Evolutionary conservation across 2,797 vertebrate genomes (phyloP).

Genomic region (Megalops cyprinoides): DNA sequence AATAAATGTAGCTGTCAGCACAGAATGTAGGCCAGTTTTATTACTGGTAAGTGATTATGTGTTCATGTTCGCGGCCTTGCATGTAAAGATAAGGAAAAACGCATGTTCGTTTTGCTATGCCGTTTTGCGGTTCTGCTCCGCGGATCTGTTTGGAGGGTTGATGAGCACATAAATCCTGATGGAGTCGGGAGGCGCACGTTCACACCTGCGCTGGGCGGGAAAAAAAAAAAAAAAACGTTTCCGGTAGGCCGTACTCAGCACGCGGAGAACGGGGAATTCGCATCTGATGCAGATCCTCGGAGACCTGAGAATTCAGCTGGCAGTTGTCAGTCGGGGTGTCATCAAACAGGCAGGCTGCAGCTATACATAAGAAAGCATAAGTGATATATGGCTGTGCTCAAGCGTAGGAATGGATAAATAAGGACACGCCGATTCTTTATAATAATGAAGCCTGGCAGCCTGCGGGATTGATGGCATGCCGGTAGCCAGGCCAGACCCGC

Average conservation of each 20-base stretch:
- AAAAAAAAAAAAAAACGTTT: too few species aligned
- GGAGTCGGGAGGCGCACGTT: neutral
- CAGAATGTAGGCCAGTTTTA: constrained; percentile 16
- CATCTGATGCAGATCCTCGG: too few species aligned
- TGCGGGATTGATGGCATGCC: neutral
- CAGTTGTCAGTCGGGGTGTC: too few species aligned
- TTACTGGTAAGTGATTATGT: neutral
- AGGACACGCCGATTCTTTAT: too few species aligned
- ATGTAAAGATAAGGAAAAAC: neutral
- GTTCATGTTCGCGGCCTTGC: neutral
- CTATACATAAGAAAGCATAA: too few species aligned
- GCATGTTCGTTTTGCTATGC: neutral
- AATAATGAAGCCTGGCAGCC: neutral
- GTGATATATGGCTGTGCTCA: too few species aligned
- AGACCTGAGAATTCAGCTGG: too few species aligned
- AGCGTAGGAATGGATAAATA: too few species aligned
- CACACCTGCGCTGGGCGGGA: neutral
- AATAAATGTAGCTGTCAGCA: constrained; percentile 24
- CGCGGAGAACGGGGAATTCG: too few species aligned
- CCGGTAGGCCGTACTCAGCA: too few species aligned
- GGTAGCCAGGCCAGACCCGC: neutral
- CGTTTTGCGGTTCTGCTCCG: neutral
- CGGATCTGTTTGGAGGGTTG: neutral
- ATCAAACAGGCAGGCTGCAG: too few species aligned
- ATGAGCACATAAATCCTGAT: neutral